Conservation (phyloP, 2,888 invertebrate species). For the Harpagoxenus sublaevis region DNA sequence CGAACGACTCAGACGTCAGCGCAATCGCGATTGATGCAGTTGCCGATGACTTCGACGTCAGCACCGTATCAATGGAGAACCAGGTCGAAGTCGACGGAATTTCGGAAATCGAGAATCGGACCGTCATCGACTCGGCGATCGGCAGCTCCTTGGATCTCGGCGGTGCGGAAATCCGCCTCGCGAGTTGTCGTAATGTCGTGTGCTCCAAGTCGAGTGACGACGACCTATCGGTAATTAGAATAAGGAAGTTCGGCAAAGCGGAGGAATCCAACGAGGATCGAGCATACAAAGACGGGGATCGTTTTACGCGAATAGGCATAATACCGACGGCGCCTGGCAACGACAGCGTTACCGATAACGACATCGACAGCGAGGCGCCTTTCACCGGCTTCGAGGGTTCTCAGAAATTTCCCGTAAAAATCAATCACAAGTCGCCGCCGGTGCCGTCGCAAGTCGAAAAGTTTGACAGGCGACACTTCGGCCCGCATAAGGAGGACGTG, state of each 20-base stretch:
- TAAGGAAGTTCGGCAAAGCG: slow-evolving; percentile 19
- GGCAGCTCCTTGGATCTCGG: slow-evolving; percentile 21
- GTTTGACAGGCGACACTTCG: slow-evolving; percentile 83
- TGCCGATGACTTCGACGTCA: slow-evolving; percentile 19
- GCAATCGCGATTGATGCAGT: slow-evolving; percentile 25
- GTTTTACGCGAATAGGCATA: background rate
- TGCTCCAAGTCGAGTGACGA: slow-evolving; percentile 20
- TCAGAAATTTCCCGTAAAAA: slow-evolving; percentile 78
- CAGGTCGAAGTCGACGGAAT: slow-evolving; percentile 9
- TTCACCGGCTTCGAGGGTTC: slow-evolving; percentile 80
- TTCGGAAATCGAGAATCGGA: slow-evolving; percentile 26
- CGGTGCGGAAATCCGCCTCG: background rate
- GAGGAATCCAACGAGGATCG: background rate
- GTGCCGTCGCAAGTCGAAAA: slow-evolving; percentile 76
- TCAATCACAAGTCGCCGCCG: slow-evolving; percentile 73
- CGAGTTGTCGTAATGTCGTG: background rate
- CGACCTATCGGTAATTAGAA: slow-evolving; percentile 15
- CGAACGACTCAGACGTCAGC: background rate
- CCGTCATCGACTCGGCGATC: slow-evolving; percentile 5
- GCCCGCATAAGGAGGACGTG: slow-evolving; percentile 77
- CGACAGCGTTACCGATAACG: slow-evolving; percentile 33
- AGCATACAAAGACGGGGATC: slow-evolving; percentile 15
- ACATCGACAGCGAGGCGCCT: slow-evolving; percentile 68
- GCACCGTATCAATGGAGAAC: background rate
- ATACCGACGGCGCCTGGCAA: slow-evolving; percentile 34